Evolutionary conservation across 2,888 invertebrate genomes (phyloP).

Genomic region (Acrocera orbiculus): DNA sequence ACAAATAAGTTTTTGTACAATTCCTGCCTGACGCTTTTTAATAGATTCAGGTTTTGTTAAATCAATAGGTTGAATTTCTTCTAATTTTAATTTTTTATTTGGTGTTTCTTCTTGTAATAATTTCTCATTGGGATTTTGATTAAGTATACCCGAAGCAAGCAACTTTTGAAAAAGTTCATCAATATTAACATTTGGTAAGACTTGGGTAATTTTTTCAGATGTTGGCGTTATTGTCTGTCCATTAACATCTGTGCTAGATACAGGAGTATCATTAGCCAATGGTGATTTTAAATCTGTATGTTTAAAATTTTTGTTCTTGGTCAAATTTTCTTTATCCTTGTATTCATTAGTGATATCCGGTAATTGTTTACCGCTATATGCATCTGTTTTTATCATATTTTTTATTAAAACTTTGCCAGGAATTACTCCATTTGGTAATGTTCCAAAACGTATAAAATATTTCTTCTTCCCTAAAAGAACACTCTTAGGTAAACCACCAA

Average conservation of each 20-base stretch:
- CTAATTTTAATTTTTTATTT: slow-evolving; percentile 28
- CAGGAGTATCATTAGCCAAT: too few relatives aligned
- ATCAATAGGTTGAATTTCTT: slow-evolving; percentile 41
- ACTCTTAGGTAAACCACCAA: slow-evolving; percentile 68
- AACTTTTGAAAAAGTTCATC: slow-evolving; percentile 71
- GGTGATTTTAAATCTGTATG: too few relatives aligned
- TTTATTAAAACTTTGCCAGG: slow-evolving; percentile 52
- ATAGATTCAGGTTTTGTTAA: slow-evolving; percentile 53
- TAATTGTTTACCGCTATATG: too few relatives aligned
- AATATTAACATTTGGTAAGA: slow-evolving; percentile 46
- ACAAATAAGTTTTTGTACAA: slow-evolving; percentile 55
- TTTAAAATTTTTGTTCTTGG: too few relatives aligned
- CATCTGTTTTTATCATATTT: slow-evolving; percentile 52
- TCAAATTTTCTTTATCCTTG: too few relatives aligned
- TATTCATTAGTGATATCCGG: too few relatives aligned
- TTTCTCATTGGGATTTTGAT: slow-evolving; percentile 4
- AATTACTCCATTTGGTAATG: slow-evolving; percentile 51
- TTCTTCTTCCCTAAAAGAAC: slow-evolving; percentile 55
- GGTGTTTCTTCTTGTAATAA: slow-evolving; percentile 15
- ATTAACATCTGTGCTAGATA: too few relatives aligned
- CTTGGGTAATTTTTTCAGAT: not conserved
- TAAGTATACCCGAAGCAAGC: slow-evolving; percentile 67
- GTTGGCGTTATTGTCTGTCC: not conserved
- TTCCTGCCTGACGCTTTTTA: slow-evolving; percentile 52
- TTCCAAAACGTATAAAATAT: slow-evolving; percentile 65